Conservation (phyloP, 35 echinoderm and acorn worm species). For the Heliocidaris erythrogramma region DNA sequence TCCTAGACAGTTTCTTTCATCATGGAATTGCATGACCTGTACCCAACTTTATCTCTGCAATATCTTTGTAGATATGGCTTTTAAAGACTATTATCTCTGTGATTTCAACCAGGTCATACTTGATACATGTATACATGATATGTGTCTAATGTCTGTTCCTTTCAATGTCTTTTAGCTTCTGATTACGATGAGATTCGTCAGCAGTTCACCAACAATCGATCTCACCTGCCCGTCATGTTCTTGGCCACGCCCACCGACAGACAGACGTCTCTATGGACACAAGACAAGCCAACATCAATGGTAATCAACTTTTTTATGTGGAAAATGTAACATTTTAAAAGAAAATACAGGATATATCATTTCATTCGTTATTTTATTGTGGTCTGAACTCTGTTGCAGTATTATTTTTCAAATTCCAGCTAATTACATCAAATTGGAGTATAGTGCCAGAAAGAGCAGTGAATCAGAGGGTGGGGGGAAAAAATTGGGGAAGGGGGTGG, state of each 20-base stretch:
- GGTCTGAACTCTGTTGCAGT: background rate
- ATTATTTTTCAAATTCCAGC: background rate
- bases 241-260: constrained; percentile 79
- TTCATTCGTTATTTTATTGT: too few relatives aligned
- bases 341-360: too few relatives aligned
- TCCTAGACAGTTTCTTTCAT: too few relatives aligned
- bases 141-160: background rate
- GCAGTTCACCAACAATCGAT: constrained; percentile 72
- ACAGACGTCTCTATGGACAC: constrained; percentile 72
- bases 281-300: constrained; percentile 67
- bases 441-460: background rate
- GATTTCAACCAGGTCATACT: background rate
- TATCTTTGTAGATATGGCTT: too few relatives aligned
- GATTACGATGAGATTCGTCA: constrained; percentile 80
- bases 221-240: constrained; percentile 76
- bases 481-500: too few relatives aligned
- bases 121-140: background rate
- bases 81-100: too few relatives aligned
- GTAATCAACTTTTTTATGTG: background rate
- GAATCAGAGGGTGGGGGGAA: background rate
- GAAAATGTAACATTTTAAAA: background rate
- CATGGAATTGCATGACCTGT: too few relatives aligned
- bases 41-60: too few relatives aligned
- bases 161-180: constrained; percentile 30
- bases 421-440: background rate